Base-by-base conservation (phyloP, 2,797 vertebrate genomes). In the Chelmon rostratus region DNA sequence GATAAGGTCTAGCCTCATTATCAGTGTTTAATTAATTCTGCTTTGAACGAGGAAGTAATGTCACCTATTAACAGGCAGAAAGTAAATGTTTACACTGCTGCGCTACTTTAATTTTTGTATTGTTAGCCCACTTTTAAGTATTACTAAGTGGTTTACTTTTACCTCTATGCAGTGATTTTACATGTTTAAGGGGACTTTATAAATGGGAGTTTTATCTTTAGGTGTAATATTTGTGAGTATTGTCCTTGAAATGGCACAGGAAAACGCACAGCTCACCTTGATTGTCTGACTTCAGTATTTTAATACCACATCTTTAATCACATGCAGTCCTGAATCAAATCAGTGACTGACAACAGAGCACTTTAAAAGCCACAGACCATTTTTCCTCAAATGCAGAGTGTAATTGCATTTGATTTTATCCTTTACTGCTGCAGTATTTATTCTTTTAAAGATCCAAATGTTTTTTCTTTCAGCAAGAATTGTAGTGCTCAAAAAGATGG, bases 11-110 rank as follows among this genome's bases (percentile, higher is more conserved):
- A 6, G 23, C 47, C 82, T 47, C 44, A 79, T 59, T 54, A 70
- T 84, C 53, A 80, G 7, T 63, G 57, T 72, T 76, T 62, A 2
- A 49, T 74, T 76, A 40, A 68, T 58, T 25, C 49, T 46, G 31
- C 35, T 79, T 61, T 63, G 23, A 64, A 33, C 4, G 56, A 31
- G 25, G 46, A 40, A 15, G 46, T 68, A 37, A 21, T 46, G 33
- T 50, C 66, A 44, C 50, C 52, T 54, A 52, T 68, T 46, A 59
- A 46, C 8, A 37, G 6, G 15, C 25, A 59, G 21, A 65, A 33
- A 33, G 52, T 25, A 13, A 68, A 49, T 8, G 2, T 58, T 46
- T 21, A 38, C 38, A 23, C 19, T 3, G 25, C 16, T 13, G 15
- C 6, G 25, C 5, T 33, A 35, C 8, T 8, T 59, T 71, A 0